These are phyloP conservation scores for Girardinichthys multiradiatus DNA, from an alignment of 2,113 vertebrate genomes.

Conservation along the genomic window DNA sequence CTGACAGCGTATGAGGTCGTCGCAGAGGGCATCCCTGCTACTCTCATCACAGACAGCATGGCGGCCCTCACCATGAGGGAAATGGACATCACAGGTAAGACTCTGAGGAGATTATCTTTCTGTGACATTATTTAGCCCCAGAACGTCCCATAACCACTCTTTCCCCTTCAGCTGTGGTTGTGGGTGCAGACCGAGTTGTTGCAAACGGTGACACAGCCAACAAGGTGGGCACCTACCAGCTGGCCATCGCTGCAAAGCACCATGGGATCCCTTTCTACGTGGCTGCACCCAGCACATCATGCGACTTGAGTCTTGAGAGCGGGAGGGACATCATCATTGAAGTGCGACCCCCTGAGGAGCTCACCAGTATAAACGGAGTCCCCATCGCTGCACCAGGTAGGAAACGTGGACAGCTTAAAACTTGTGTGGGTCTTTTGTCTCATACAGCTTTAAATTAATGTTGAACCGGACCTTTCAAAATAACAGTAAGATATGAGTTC, in stretches of 20 bases:
- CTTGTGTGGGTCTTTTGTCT: no score
- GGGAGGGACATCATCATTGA: constrained; percentile 87
- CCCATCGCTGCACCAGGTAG: constrained; percentile 86
- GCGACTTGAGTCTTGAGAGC: constrained; percentile 83
- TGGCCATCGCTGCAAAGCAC: constrained; percentile 87
- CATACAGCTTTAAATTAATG: not conserved
- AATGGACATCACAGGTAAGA: constrained; percentile 83
- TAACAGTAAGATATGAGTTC: not conserved
- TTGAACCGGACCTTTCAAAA: not conserved
- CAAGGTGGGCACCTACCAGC: constrained; percentile 92
- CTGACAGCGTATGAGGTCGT: constrained; percentile 90
- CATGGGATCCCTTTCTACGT: constrained; percentile 91
- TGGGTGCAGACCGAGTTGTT: constrained; percentile 89
- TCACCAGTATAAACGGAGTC: constrained; percentile 85
- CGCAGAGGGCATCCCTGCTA: constrained; percentile 85
- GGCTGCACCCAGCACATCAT: constrained; percentile 90
- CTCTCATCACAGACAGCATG: constrained; percentile 90
- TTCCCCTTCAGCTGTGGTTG: constrained; percentile 83
- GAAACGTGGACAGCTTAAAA: not conserved
- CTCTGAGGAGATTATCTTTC: not conserved
- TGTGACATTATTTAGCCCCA: not conserved
- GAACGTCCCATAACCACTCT: not conserved
- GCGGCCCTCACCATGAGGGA: constrained; percentile 86
- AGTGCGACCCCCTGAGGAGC: constrained; percentile 85
- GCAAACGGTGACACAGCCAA: constrained; percentile 92